Conservation (phyloP, 2,888 invertebrate genomes). For the Lottia gigantea region DNA sequence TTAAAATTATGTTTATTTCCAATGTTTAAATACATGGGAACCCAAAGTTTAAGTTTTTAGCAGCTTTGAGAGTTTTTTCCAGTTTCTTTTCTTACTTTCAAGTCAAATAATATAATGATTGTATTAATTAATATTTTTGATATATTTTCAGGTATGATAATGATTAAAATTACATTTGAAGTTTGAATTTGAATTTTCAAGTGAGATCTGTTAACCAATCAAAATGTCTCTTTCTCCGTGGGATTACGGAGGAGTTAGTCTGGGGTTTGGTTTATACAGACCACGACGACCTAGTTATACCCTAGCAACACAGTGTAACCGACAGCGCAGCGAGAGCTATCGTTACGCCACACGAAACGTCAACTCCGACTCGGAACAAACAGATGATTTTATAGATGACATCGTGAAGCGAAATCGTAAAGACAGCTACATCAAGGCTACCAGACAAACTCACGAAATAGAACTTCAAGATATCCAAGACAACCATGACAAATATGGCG, state of each 20-base stretch:
- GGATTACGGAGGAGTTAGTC: slow-evolving; percentile 63
- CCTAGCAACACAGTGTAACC: slow-evolving; percentile 61
- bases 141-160: too few species aligned
- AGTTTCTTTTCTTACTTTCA: too few species aligned
- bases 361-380: slow-evolving; percentile 31
- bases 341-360: slow-evolving; percentile 54
- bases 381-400: slow-evolving; percentile 45
- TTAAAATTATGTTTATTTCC: too few species aligned
- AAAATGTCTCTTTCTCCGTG: slow-evolving; percentile 59
- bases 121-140: too few species aligned
- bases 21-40: too few species aligned
- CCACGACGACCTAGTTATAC: slow-evolving; percentile 66
- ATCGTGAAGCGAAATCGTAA: slow-evolving; percentile 43
- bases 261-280: slow-evolving; percentile 64
- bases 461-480: slow-evolving; percentile 19
- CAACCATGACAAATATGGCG: slow-evolving; percentile 19
- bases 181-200: too few species aligned
- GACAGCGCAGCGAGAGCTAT: slow-evolving; percentile 64
- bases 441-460: slow-evolving; percentile 26
- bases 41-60: too few species aligned
- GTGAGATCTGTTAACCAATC: too few species aligned
- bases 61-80: too few species aligned
- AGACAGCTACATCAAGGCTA: slow-evolving; percentile 59
- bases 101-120: too few species aligned
- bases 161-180: too few species aligned